Conservation (phyloP, 2,888 invertebrate genomes). For the Strigamia maritima region DNA sequence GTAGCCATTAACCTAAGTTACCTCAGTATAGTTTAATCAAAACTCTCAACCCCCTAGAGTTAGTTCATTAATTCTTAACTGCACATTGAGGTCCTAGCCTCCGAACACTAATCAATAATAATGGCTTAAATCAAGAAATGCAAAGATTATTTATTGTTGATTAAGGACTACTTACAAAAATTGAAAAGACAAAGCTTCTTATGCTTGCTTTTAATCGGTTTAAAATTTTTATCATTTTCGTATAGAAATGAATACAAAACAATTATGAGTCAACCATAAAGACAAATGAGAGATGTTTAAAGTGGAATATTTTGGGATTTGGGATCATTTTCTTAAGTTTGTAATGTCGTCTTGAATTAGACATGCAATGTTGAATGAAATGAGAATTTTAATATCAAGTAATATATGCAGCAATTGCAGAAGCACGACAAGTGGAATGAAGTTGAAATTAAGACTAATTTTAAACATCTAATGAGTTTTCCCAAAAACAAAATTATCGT, state of each 20-base stretch:
- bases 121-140: not conserved
- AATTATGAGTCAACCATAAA: not conserved
- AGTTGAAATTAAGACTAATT: constrained; percentile 4
- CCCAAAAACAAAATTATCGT: not conserved
- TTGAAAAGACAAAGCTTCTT: constrained; percentile 18
- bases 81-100: too few species aligned
- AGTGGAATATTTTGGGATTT: not conserved
- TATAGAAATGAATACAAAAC: not conserved
- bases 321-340: not conserved
- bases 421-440: constrained; percentile 9
- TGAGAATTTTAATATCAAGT: not conserved
- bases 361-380: not conserved
- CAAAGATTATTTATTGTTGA: constrained; percentile 18
- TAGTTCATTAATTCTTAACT: not conserved
- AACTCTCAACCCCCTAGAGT: not conserved
- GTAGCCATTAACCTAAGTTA: not conserved
- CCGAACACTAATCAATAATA: not conserved
- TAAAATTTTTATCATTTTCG: not conserved
- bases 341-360: not conserved
- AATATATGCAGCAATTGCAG: constrained; percentile 1
- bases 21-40: not conserved
- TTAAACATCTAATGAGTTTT: not conserved
- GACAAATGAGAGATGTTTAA: not conserved
- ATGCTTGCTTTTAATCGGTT: not conserved
- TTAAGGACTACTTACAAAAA: not conserved